A percentile compares a stretch with the other conserved stretches of the same genome.
Evolutionary conservation across 2,888 invertebrate genomes (phyloP).

Genomic region (Trimorus sp.): DNA sequence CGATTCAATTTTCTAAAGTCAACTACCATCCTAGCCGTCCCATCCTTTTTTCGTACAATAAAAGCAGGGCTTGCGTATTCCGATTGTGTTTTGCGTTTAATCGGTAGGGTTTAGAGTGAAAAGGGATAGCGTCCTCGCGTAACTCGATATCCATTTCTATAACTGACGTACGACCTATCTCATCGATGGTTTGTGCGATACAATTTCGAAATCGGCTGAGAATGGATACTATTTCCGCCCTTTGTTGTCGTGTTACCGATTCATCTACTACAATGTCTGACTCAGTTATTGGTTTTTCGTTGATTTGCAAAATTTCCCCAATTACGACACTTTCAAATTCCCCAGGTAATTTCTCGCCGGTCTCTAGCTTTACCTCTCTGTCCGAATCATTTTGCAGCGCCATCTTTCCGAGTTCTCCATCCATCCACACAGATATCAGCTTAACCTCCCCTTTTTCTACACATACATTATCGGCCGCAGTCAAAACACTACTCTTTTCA

Average conservation of each 20-base stretch:
- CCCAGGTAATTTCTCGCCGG: background rate
- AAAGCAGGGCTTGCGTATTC: conserved; percentile 55
- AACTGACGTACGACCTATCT: conserved; percentile 36
- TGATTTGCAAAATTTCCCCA: no score
- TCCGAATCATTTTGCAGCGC: conserved; percentile 5
- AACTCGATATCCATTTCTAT: conserved; percentile 52
- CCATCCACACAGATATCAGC: conserved; percentile 7
- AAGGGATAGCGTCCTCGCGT: conserved; percentile 6
- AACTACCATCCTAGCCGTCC: conserved; percentile 44
- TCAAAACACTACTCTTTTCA: no score
- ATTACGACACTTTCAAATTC: no score
- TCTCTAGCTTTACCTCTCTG: background rate
- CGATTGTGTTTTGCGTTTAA: conserved; percentile 47
- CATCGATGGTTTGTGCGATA: conserved; percentile 16
- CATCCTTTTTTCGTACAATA: conserved; percentile 52
- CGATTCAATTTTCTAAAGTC: conserved; percentile 40
- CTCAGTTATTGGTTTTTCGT: no score
- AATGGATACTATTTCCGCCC: background rate
- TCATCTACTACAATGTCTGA: no score
- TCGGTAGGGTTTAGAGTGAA: conserved; percentile 40
- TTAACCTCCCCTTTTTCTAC: conserved; percentile 10
- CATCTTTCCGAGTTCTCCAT: background rate
- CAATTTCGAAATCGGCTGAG: conserved; percentile 35
- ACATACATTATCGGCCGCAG: background rate
- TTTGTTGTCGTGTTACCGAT: no score